Evolutionary conservation across 2,888 invertebrate genomes (phyloP), one percentile per base, ranked within the genome.

Genomic region (Bruchidius siliquastri): DNA sequence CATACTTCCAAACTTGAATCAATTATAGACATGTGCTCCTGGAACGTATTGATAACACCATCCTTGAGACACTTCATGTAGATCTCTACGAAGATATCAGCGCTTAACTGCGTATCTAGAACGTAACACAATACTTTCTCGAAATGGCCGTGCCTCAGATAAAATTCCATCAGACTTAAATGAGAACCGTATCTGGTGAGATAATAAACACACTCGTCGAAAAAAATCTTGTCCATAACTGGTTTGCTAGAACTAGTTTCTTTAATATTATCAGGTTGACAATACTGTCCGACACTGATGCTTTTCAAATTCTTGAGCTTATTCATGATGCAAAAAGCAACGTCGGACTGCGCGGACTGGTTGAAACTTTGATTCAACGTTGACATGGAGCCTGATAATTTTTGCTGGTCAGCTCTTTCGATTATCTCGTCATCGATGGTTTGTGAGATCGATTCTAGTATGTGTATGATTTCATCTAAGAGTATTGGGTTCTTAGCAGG

Each of bases 171-270:
- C 73, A 94, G 90, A 13, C 92, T 92, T 0, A 90, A 87, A 81
- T 92, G 92, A 2, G 92, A 93, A 0, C 96, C 96, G 82, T 96
- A 97, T 75, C 91, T 92, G 2, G 90, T 88, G 2, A 97, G 87
- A 85, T 97, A 97, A 84, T 92, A 94, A 0, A 95, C 85, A 80
- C 94, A 95, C 86, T 97, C 96, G 75, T 92, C 91, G 80, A 92
- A 92, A 78, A 90, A 90, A 77, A 90, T 88, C 0, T 90, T 88
- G 74, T 90, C 89, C 0, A 91, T 78, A 66, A 77, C 78, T 0
- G 79, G 80, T 73, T 76, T 79, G 1, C 78, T 78, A 0, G 77
- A 74, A 30, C 75, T 72, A 20, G 74, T 73, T 22, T 77, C 74
- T 8, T 67, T 18, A 22, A 22, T 10, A 22, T 70, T 4, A 0